Conservation (phyloP, 2,797 vertebrate genomes). For the Hoplostethus atlanticus region DNA sequence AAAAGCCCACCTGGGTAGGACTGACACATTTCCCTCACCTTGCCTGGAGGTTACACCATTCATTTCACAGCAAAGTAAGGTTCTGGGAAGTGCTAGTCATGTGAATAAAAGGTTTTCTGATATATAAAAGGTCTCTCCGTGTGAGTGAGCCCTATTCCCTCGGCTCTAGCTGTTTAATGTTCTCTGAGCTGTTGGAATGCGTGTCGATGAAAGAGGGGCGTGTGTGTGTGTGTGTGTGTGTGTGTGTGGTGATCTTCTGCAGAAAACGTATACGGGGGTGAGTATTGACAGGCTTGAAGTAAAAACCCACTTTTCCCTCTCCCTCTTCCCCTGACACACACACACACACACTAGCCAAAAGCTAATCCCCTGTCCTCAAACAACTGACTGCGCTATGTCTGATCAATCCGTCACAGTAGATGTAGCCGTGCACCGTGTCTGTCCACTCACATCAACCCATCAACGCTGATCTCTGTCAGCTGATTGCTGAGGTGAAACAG, state of each 20-base stretch:
- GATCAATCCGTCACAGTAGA: slow-evolving; percentile 41
- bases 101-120: slow-evolving; percentile 64
- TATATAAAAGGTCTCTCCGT: slow-evolving; percentile 61
- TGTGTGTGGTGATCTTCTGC: neutral
- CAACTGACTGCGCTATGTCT: slow-evolving; percentile 10
- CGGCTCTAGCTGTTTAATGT: slow-evolving; percentile 19
- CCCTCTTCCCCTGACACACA: neutral
- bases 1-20: slow-evolving; percentile 62
- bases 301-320: neutral
- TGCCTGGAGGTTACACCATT: slow-evolving; percentile 77
- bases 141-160: slow-evolving; percentile 54
- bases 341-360: slow-evolving; percentile 14
- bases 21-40: slow-evolving; percentile 78
- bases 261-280: neutral
- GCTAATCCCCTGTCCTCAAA: slow-evolving; percentile 28
- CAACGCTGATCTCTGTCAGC: slow-evolving; percentile 27
- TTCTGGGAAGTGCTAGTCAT: slow-evolving; percentile 56
- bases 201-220: slow-evolving; percentile 41
- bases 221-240: slow-evolving; percentile 21
- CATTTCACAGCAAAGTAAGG: slow-evolving; percentile 57
- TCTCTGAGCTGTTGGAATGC: slow-evolving; percentile 53
- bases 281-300: slow-evolving; percentile 5
- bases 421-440: slow-evolving; percentile 1
- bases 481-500: slow-evolving; percentile 18
- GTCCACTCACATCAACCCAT: slow-evolving; percentile 32